phyloP scores from a whole-genome alignment of 2,888 invertebrate genomes.

The Ypsolopha scabrella region DNA sequence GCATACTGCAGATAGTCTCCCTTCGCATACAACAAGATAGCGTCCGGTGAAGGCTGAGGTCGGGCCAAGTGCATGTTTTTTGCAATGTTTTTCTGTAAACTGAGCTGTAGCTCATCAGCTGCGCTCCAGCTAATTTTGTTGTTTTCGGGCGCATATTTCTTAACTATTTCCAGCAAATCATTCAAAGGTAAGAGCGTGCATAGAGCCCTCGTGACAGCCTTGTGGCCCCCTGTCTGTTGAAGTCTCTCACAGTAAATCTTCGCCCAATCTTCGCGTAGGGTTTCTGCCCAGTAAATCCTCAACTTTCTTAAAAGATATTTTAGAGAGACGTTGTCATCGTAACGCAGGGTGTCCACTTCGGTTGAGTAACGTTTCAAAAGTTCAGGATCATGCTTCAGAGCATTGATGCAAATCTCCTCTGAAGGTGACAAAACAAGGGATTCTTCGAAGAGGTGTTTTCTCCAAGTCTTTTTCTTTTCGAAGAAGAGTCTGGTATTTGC shows the following conservation, averaged over 20 bases:
- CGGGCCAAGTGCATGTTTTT: slow-evolving; percentile 45
- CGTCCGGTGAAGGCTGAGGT: slow-evolving; percentile 35
- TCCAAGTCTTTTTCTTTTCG: slow-evolving; percentile 41
- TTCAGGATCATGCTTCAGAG: slow-evolving; percentile 39
- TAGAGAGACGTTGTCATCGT: slow-evolving; percentile 22
- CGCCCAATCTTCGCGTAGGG: slow-evolving; percentile 27
- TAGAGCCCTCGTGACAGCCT: slow-evolving; percentile 29
- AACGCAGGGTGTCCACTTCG: slow-evolving; percentile 22
- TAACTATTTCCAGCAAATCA: slow-evolving; percentile 23
- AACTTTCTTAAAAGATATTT: slow-evolving; percentile 28
- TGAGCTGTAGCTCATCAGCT: slow-evolving; percentile 29
- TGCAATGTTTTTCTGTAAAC: slow-evolving; percentile 35
- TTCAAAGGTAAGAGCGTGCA: slow-evolving; percentile 26
- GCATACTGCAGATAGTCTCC: slow-evolving; percentile 46
- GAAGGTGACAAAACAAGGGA: slow-evolving; percentile 30
- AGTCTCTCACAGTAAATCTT: slow-evolving; percentile 22
- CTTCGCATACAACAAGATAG: slow-evolving; percentile 34
- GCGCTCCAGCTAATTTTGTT: slow-evolving; percentile 36
- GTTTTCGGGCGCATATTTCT: slow-evolving; percentile 32
- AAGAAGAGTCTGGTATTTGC: slow-evolving; percentile 22
- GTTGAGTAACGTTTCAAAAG: slow-evolving; percentile 23
- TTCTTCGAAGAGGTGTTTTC: slow-evolving; percentile 36
- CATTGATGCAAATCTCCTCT: slow-evolving; percentile 36
- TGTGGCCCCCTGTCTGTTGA: slow-evolving; percentile 20
- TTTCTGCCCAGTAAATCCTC: slow-evolving; percentile 38